Evolutionary conservation across 2,888 invertebrate species (phyloP).

Genomic region (Erynnis tages): DNA sequence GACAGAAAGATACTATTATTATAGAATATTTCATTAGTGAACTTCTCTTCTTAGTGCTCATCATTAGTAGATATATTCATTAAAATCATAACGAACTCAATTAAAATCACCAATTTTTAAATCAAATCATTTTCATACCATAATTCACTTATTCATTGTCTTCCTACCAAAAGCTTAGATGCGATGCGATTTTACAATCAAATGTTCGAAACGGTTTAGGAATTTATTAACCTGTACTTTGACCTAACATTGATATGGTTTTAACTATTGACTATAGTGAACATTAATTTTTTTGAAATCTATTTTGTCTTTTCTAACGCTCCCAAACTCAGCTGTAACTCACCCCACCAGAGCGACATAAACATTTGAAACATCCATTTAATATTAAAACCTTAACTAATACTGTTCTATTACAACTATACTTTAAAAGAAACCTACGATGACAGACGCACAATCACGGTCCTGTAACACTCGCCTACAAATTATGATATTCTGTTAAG

Average conservation of each 20-base stretch:
- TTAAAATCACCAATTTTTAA: too few species aligned
- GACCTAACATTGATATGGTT: constrained; percentile 64
- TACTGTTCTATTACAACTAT: constrained; percentile 56
- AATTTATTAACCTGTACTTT: constrained; percentile 29
- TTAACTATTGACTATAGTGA: constrained; percentile 64
- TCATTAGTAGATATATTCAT: too few species aligned
- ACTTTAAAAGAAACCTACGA: constrained; percentile 49
- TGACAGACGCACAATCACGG: constrained; percentile 26
- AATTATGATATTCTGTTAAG: constrained; percentile 58
- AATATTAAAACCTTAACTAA: constrained; percentile 56
- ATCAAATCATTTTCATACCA: neutral
- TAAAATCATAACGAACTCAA: too few species aligned
- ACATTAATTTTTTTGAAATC: constrained; percentile 44
- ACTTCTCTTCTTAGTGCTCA: too few species aligned
- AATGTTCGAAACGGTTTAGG: neutral
- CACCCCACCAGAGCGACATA: constrained; percentile 30
- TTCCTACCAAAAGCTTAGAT: too few species aligned
- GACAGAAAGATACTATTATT: too few species aligned
- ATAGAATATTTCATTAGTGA: too few species aligned
- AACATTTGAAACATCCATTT: constrained; percentile 34
- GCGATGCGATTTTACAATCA: too few species aligned
- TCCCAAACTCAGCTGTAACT: constrained; percentile 22
- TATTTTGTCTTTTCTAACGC: constrained; percentile 51
- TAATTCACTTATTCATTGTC: too few species aligned
- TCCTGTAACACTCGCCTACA: constrained; percentile 35